Percentiles rank a stretch among this genome's conserved stretches.
Conservation (phyloP, 2,113 vertebrate species). For the Orcinus orca region DNA sequence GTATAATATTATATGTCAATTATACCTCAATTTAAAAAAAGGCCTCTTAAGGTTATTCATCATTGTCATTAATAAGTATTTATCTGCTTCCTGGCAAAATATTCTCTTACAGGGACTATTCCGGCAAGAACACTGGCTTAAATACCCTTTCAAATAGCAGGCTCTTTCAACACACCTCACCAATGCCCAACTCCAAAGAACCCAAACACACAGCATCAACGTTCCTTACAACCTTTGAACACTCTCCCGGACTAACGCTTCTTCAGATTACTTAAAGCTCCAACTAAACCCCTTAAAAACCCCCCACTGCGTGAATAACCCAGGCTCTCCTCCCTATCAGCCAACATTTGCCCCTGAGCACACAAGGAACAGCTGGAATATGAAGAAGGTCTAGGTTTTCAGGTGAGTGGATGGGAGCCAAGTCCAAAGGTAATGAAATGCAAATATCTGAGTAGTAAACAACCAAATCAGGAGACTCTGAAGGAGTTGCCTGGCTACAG, state of each 20-base stretch:
- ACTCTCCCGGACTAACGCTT: accelerated
- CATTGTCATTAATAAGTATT: background rate
- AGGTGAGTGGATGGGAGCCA: background rate
- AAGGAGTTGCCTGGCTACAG: background rate
- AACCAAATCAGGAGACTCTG: background rate
- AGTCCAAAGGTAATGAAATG: background rate
- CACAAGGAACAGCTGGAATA: background rate
- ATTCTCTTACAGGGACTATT: background rate
- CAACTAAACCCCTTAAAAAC: background rate
- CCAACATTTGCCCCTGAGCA: background rate
- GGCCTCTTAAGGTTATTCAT: background rate
- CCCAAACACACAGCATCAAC: background rate
- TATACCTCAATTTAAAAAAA: background rate
- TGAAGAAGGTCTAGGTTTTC: background rate
- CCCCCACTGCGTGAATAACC: background rate
- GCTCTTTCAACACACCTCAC: background rate
- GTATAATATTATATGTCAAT: background rate
- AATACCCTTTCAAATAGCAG: background rate
- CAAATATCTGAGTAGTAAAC: background rate
- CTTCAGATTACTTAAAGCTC: background rate
- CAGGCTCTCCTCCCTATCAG: background rate
- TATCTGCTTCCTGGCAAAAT: background rate
- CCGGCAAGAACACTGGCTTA: background rate
- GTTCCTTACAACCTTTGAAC: background rate
- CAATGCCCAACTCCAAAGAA: background rate